A percentile compares a stretch with the other conserved stretches of the same genome.
Evolutionary conservation across 2,888 invertebrate genomes (phyloP).

Genomic region (Ochropacha duplaris): DNA sequence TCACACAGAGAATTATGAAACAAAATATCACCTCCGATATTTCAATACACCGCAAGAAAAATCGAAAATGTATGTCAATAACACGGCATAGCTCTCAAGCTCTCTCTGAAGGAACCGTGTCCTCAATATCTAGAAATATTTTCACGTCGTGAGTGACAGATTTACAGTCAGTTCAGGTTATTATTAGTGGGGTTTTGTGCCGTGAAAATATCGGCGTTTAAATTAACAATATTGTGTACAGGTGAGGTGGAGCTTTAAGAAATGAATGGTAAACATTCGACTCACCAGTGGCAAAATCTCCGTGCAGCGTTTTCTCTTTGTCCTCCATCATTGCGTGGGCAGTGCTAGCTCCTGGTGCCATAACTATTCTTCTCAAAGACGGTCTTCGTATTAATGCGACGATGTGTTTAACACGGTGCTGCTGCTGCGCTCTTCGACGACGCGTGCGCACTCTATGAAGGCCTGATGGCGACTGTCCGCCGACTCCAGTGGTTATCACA

Average conservation of each 20-base stretch:
- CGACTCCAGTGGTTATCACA: conserved; percentile 72
- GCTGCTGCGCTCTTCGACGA: conserved; percentile 61
- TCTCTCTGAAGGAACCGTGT: conserved; percentile 29
- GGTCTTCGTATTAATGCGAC: conserved; percentile 74
- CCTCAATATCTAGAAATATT: conserved; percentile 26
- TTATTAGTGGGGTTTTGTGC: conserved; percentile 3
- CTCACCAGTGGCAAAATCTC: conserved; percentile 63
- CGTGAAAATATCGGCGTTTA: not conserved
- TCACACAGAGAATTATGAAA: not conserved
- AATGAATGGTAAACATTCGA: conserved; percentile 14
- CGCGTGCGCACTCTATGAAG: conserved; percentile 78
- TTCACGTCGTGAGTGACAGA: conserved; percentile 30
- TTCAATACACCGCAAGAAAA: not conserved
- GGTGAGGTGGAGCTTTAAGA: conserved; percentile 8
- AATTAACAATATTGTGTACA: not conserved
- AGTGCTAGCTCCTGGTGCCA: conserved; percentile 83
- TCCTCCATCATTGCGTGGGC: conserved; percentile 81
- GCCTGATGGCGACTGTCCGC: conserved; percentile 70
- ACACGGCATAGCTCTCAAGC: conserved; percentile 25
- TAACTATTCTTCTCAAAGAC: conserved; percentile 74
- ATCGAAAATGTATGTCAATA: conserved; percentile 39
- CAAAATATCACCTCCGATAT: not conserved
- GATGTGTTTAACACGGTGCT: conserved; percentile 64
- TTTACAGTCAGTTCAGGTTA: conserved; percentile 9
- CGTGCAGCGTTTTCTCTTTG: conserved; percentile 73